Evolutionary conservation across 2,113 vertebrate genomes (phyloP), one percentile per base, ranked within the genome.

Genomic region (Nycticebus coucang): DNA sequence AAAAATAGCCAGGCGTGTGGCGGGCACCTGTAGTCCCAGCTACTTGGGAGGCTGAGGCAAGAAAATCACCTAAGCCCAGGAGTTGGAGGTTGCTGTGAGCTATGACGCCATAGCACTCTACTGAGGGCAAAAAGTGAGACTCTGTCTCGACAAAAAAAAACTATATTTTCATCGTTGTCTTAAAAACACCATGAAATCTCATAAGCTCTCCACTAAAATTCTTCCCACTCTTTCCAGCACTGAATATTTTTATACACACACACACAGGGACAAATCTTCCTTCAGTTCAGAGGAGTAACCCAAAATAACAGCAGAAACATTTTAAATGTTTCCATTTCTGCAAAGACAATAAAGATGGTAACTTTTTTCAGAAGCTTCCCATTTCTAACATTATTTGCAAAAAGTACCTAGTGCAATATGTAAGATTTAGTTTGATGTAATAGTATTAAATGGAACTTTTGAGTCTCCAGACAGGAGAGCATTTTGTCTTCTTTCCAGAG

Each of bases 401-500:
- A 95, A 95, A 87, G 24, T 5, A 30, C 14, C 82, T 80, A 59
- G 30, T 13, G 72, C 28, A 77, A 18, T 6, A 7, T 68, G 92
- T 80, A 93, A 96, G 95, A 87, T 53, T 83, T 75, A 66, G 78
- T 91, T 95, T 93, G 22, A 92, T 45, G 86, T 80, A 60, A 91
- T 89, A 91, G 0, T 35, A 35, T 95, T 85, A 86, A 71, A 1
- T 33, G 82, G 93, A 96, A 91, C 14, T 13, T n/a, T 3, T 87
- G 93, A 95, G 68, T 83, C 90, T 71, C 90, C 60, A 84, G 94
- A 83, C 91, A 55, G 19, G 72, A 11, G 1, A 19, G 69, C 21
- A 0, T 66, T 55, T 24, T 75, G 86, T 94, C 93, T 97, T 91
- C 78, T 86, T 57, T 89, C 90, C 94, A 90, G 93, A 97, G 71